These are phyloP conservation scores for Melieria crassipennis DNA, from an alignment of 2,888 invertebrate genomes.

Conservation along the genomic window DNA sequence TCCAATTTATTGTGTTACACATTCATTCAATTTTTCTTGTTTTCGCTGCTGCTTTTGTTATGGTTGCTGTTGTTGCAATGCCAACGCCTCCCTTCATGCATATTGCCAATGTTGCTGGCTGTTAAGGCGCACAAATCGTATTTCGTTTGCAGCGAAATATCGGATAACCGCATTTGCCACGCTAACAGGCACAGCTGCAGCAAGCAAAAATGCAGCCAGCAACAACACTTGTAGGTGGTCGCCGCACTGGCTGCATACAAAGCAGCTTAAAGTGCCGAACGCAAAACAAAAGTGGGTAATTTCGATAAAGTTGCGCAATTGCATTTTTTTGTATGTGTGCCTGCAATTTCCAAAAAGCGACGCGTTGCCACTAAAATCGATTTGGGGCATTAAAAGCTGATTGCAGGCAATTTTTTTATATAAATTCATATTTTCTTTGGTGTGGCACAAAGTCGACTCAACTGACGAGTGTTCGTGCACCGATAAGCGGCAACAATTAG, in stretches of 20 bases:
- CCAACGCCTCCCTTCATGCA: background rate
- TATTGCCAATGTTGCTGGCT: background rate
- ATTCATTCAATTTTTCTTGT: background rate
- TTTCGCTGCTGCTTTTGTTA: too few species aligned
- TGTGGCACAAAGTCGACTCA: too few species aligned
- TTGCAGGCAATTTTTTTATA: too few species aligned
- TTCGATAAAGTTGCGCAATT: background rate
- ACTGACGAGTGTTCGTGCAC: too few species aligned
- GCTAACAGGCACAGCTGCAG: background rate
- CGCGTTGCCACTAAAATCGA: too few species aligned
- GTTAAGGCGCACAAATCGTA: background rate
- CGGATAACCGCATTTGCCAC: background rate
- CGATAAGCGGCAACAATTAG: too few species aligned
- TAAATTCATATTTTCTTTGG: too few species aligned
- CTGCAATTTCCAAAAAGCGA: too few species aligned
- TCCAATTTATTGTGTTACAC: constrained; percentile 1
- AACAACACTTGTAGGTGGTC: background rate
- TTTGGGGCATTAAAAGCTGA: too few species aligned
- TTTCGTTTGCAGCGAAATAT: background rate
- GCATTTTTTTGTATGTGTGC: background rate
- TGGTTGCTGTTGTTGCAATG: too few species aligned
- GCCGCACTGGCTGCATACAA: background rate
- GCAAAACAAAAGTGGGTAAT: background rate
- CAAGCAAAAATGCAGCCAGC: background rate
- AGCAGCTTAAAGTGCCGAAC: background rate